A percentile compares a stretch with the other conserved stretches of the same genome.
Conservation (phyloP, 2,113 vertebrate species). For the Callaeas wilsoni region DNA sequence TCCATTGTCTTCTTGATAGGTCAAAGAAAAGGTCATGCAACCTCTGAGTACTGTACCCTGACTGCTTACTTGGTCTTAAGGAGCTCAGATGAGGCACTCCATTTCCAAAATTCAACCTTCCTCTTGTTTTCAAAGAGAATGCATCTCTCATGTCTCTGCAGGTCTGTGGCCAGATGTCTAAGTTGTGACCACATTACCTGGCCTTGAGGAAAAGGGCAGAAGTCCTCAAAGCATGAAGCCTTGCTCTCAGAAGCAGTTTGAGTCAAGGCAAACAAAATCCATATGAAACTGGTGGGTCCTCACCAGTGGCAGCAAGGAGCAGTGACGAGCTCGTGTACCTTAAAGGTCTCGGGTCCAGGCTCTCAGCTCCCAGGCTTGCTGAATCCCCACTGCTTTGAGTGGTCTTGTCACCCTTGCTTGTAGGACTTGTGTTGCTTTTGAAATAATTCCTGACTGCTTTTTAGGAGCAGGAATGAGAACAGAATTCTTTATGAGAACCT, state of each 20-base stretch:
- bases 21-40: neutral
- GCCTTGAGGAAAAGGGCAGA: neutral
- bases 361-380: neutral
- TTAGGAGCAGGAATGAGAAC: neutral
- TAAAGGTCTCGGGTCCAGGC: neutral
- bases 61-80: neutral
- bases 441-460: neutral
- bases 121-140: neutral
- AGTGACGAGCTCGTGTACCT: accelerated
- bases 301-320: neutral
- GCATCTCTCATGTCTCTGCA: neutral
- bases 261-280: neutral
- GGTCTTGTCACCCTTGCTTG: too few relatives aligned
- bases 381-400: neutral
- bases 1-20: neutral
- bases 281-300: neutral
- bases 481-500: neutral
- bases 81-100: neutral
- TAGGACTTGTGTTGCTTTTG: neutral
- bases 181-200: neutral
- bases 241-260: neutral
- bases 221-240: neutral
- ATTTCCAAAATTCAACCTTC: neutral
- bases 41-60: neutral
- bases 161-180: neutral